Percentiles rank a stretch among this genome's conserved stretches.
These are phyloP conservation scores for Poeciliopsis infans DNA, from an alignment of 2,797 vertebrate genomes.

Conservation along the genomic window DNA sequence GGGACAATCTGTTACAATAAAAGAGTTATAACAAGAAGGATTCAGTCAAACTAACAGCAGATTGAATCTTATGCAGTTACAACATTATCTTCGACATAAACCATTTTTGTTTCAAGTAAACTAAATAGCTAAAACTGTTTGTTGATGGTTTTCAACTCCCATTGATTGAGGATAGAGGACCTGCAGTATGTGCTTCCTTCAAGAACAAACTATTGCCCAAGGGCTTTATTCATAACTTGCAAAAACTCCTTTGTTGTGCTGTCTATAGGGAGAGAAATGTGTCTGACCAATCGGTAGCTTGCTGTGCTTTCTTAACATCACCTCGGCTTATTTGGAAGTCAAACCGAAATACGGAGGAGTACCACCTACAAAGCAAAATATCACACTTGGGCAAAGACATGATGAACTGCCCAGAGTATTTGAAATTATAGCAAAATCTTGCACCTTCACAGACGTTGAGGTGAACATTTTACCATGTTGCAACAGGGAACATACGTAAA, in stretches of 20 bases:
- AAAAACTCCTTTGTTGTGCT: not conserved
- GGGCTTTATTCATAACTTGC: not conserved
- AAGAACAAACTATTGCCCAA: not conserved
- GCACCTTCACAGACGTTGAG: conserved; percentile 9
- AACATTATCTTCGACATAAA: not conserved
- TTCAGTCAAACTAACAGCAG: conserved; percentile 17
- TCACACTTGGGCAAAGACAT: not conserved
- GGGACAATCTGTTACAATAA: conserved; percentile 40
- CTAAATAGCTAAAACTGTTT: not conserved
- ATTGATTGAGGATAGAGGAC: not conserved
- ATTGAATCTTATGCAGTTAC: not conserved
- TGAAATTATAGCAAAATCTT: conserved; percentile 10
- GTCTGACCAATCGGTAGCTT: not conserved
- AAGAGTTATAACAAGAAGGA: conserved; percentile 21
- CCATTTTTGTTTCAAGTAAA: not conserved
- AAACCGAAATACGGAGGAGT: not conserved
- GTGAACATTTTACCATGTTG: conserved; percentile 20
- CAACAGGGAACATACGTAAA: not conserved
- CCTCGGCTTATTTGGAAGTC: not conserved
- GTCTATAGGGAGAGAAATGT: not conserved
- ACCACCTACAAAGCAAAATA: not conserved
- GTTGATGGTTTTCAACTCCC: not conserved
- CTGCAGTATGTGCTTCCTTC: not conserved
- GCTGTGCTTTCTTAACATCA: not conserved
- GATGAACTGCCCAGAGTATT: not conserved